Base-by-base conservation (phyloP, 2,113 vertebrate species). In the Spea multiplicata region DNA sequence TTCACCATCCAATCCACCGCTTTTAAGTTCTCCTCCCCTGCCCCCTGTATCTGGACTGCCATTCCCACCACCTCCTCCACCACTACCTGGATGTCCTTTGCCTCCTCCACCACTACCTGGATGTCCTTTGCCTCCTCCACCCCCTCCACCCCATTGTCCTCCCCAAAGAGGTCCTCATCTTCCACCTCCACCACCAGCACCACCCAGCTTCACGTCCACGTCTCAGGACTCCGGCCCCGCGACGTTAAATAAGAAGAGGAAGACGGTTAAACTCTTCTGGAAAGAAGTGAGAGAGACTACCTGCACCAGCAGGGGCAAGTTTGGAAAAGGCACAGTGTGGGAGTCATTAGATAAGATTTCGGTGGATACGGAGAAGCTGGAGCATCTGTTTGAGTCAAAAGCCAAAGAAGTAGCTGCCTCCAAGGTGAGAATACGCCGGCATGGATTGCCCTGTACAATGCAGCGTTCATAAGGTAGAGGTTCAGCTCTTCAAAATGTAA, bases 261-360 rank as follows among this genome's bases (percentile, higher is more conserved):
- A 96, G 87, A 99, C 95, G 0, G 93, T 98, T 76, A 98, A 97
- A 87, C 87, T 99, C 82, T 99, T 99, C 88, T 99, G 97, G 97
- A 94, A 92, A 82, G 97, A 98, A 88, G 89, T 99, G 66, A 96
- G 95, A 80, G 91, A 93, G 82, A 69, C 91, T 0, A 91, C 92
- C 69, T 66, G 84, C 4, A 84, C 88, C 4, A 86, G 88, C 12
- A 84, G 81, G 3, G 89, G 93, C 47, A 90, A 84, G 14, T 96
- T 96, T 0, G 95, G 96, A 8, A 85, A 90, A 3, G 90, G 88
- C 0, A 97, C 97, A 0, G 89, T 99, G 68, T 99, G 97, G 97
- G 91, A 94, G 0, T 95, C 95, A 0, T 87, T 99, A 78, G 94
- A 99, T 84, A 94, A 89, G 5, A 94, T 98, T 0, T 84, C 86